Evolutionary conservation across 2,888 invertebrate genomes (phyloP).

Genomic region (Fragum whitleyi): DNA sequence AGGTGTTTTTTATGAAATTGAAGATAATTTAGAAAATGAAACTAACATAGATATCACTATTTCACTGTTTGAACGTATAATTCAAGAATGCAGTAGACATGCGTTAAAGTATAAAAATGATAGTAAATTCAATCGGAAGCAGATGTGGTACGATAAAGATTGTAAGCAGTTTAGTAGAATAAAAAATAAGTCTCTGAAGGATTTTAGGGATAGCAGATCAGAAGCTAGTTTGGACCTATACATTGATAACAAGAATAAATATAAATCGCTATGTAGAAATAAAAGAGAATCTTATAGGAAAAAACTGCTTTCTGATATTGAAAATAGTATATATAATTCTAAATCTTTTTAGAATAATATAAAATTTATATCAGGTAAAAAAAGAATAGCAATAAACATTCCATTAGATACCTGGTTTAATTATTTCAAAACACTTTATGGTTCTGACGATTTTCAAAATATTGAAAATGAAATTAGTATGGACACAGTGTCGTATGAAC

Average conservation of each 20-base stretch:
- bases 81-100: background rate
- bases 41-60: background rate
- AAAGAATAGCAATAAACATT: background rate
- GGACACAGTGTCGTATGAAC: background rate
- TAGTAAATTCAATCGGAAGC: background rate
- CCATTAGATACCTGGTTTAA: constrained; percentile 10
- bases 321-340: constrained; percentile 9
- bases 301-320: background rate
- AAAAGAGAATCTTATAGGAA: background rate
- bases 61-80: constrained; percentile 10
- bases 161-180: background rate
- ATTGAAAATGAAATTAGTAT: background rate
- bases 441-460: too few species aligned
- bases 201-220: background rate
- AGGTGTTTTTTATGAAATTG: background rate
- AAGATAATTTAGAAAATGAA: background rate
- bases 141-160: constrained; percentile 6
- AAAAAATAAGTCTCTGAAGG: constrained; percentile 8
- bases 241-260: background rate
- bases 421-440: constrained; percentile 6
- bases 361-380: background rate
- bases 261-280: constrained; percentile 2
- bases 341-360: constrained; percentile 16
- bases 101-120: background rate
- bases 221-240: background rate